A percentile compares a stretch with the other conserved stretches of the same genome.
Conservation (phyloP, 2,888 invertebrate species). For the Euspilapteryx auroguttella region DNA sequence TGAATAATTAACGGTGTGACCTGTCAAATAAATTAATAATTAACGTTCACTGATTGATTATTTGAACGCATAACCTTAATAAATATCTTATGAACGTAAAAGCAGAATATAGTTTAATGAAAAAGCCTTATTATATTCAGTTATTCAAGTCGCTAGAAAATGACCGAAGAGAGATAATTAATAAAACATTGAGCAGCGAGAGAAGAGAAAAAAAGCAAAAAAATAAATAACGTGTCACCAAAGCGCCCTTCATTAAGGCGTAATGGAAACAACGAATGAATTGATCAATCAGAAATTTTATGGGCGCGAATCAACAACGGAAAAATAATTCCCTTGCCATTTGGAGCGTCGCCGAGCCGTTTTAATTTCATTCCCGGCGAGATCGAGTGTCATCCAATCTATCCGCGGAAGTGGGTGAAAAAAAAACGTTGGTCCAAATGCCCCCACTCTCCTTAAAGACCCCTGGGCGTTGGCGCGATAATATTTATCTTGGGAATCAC, state of each 20-base stretch:
- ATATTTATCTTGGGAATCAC: slow-evolving; percentile 35
- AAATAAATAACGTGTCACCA: slow-evolving; percentile 5
- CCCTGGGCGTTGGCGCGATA: slow-evolving; percentile 23
- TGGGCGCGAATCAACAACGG: slow-evolving; percentile 58
- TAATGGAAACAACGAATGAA: slow-evolving; percentile 52
- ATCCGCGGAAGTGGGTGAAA: slow-evolving; percentile 46
- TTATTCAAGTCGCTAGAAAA: too few species aligned
- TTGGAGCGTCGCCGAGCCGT: slow-evolving; percentile 53
- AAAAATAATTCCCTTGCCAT: slow-evolving; percentile 54
- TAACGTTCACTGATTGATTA: too few species aligned
- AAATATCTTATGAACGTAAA: too few species aligned
- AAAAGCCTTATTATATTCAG: too few species aligned
- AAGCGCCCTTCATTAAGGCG: slow-evolving; percentile 51
- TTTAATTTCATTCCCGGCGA: slow-evolving; percentile 57
- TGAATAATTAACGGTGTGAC: too few species aligned
- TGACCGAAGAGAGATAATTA: too few species aligned
- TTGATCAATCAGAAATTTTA: slow-evolving; percentile 62
- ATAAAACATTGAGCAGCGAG: too few species aligned
- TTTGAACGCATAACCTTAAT: too few species aligned
- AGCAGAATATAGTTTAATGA: too few species aligned
- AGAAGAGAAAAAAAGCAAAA: not conserved
- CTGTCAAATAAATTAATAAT: too few species aligned
- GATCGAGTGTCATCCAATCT: slow-evolving; percentile 62
- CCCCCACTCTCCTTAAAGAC: slow-evolving; percentile 14
- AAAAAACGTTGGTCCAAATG: slow-evolving; percentile 29